phyloP scores from a whole-genome alignment of 2,797 vertebrate species.

The Myoxocephalus aenaeus region DNA sequence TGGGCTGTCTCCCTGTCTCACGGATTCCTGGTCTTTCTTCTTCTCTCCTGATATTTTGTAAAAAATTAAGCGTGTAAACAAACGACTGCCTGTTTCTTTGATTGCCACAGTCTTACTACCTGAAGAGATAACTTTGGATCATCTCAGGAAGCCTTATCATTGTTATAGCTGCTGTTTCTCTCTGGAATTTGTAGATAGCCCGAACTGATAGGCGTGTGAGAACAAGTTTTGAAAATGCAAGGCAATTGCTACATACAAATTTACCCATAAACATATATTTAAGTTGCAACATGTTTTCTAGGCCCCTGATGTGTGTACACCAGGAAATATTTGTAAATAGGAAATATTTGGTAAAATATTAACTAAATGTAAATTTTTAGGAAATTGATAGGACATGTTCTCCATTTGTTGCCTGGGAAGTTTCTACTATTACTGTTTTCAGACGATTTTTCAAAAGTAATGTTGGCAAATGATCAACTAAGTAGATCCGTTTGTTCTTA shows the following conservation, averaged over 20 bases:
- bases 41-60: conserved; percentile 1
- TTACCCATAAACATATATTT: background rate
- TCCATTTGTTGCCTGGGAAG: background rate
- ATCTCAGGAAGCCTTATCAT: background rate
- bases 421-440: background rate
- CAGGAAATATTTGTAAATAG: too few relatives aligned
- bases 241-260: background rate
- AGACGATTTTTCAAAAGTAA: background rate
- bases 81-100: too few relatives aligned
- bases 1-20: conserved; percentile 14
- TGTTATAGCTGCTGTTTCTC: background rate
- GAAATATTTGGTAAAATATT: too few relatives aligned
- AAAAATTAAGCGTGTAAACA: too few relatives aligned
- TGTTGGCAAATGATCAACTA: background rate
- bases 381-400: background rate
- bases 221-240: background rate
- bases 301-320: too few relatives aligned
- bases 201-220: too few relatives aligned
- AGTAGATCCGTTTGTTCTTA: background rate
- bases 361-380: too few relatives aligned
- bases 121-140: background rate
- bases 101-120: too few relatives aligned
- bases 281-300: too few relatives aligned
- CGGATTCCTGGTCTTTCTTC: conserved; percentile 27
- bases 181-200: background rate